phyloP scores from a whole-genome alignment of 2,888 invertebrate species.

The Schrankia costaestrigalis region DNA sequence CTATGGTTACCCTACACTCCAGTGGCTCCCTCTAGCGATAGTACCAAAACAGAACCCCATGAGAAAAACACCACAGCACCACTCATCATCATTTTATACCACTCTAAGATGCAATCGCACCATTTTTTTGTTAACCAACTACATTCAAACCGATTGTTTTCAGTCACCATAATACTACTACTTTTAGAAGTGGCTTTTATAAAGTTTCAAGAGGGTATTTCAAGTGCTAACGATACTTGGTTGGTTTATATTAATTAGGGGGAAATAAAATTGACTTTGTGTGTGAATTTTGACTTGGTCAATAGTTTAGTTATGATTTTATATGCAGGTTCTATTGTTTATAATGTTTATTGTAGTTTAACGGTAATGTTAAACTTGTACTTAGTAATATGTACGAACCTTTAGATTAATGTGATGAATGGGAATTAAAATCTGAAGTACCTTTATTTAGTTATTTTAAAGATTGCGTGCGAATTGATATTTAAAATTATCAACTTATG shows the following conservation, averaged over 20 bases:
- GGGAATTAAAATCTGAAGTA: too few species aligned
- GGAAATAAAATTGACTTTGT: constrained; percentile 41
- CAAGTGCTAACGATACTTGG: constrained; percentile 65
- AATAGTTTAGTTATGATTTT: constrained; percentile 13
- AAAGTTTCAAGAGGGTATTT: constrained; percentile 60
- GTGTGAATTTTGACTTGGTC: constrained; percentile 37
- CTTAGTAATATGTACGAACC: too few species aligned
- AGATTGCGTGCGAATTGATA: too few species aligned
- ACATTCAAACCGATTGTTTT: constrained; percentile 61
- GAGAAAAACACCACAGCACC: constrained; percentile 65
- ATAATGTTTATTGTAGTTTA: neutral
- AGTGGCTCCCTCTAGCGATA: constrained; percentile 68
- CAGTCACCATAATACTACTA: constrained; percentile 55
- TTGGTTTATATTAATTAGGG: constrained; percentile 49
- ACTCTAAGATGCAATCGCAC: constrained; percentile 77
- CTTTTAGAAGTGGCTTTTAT: constrained; percentile 48
- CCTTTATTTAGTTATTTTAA: too few species aligned
- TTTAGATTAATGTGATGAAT: too few species aligned
- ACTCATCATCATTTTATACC: constrained; percentile 36
- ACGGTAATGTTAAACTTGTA: too few species aligned
- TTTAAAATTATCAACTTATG: too few species aligned
- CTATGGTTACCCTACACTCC: constrained; percentile 36
- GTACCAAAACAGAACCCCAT: constrained; percentile 78
- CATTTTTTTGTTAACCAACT: constrained; percentile 70
- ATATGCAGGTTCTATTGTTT: constrained; percentile 7